These are phyloP conservation scores for Etheostoma nigrum DNA, from an alignment of 2,797 vertebrate genomes.

Conservation along the genomic window DNA sequence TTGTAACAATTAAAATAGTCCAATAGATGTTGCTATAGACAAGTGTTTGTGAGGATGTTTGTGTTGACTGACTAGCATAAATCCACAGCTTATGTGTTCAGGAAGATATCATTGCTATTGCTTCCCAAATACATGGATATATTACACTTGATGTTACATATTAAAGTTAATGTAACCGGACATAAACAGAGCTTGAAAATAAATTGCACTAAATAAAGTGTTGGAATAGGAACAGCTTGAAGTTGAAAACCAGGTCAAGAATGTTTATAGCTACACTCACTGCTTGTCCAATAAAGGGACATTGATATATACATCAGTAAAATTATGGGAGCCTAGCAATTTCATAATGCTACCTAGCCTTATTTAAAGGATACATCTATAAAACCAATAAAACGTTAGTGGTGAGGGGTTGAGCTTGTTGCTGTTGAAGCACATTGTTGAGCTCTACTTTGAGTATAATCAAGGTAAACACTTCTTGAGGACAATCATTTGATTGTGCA, in stretches of 20 bases:
- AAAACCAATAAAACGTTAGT: slow-evolving; percentile 14
- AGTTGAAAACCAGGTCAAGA: not conserved
- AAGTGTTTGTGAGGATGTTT: not conserved
- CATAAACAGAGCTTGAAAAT: not conserved
- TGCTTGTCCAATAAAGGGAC: not conserved
- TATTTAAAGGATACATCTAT: slow-evolving; percentile 17
- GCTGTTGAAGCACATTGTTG: not conserved
- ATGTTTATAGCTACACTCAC: not conserved
- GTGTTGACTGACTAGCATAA: not conserved
- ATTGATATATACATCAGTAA: not conserved
- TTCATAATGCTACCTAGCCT: not conserved
- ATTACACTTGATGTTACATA: not conserved
- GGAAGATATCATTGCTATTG: not conserved
- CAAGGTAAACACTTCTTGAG: not conserved
- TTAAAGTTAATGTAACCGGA: not conserved
- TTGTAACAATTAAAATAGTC: not conserved
- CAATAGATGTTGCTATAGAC: slow-evolving; percentile 61
- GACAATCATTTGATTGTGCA: not conserved
- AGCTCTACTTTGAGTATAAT: not conserved
- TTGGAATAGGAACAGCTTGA: not conserved
- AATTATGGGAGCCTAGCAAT: not conserved
- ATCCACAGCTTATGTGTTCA: not conserved
- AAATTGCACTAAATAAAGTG: not conserved
- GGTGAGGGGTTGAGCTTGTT: not conserved
- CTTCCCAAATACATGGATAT: not conserved